Base-by-base conservation (phyloP, 2,888 invertebrate genomes). In the Amaurobius ferox region DNA sequence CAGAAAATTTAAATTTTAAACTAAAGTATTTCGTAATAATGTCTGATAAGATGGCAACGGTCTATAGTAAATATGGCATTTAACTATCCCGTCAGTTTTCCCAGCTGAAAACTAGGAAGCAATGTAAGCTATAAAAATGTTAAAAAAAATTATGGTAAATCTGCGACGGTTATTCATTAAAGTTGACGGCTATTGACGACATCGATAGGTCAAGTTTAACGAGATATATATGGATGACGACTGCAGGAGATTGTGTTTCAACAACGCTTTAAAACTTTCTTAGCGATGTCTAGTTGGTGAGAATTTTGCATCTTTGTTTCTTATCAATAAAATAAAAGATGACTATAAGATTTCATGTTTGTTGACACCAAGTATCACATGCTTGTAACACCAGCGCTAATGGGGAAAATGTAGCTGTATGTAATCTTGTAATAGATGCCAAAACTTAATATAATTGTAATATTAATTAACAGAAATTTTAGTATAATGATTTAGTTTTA, bases 201-300 rank as follows among this genome's bases (percentile, higher is more conserved):
- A 73, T 77, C 73, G 79, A 77, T 86, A 86, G 73, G 85, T 86
- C 79, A 86, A 86, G 78, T 86, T 85, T 78, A 85, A 85, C 72
- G 72, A 77, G 77, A 55, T 78, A 79, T 79, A 68, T 78, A 86
- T 86, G 79, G 85, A 86, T 79, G 85, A 86, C 85, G 79, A 72
- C 44, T 48, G 72, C 68, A 73, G 28, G 44, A 73, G 73, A 79
- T 70, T 83, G 35, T 77, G 71, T 39, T 83, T 79, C 35, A 62
- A 74, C 32, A 72, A 28, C 64, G 30, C 64, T 68, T 79, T 79
- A 68, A 73, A 44, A 70, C 74, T 86, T 79, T 78, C 72, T 55
- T 86, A 79, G 85, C 78, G 26, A 86, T 86, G 85, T 86, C 85
- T 68, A 86, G 79, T 78, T 79, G 85, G 85, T 86, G 66, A 74